Conservation (phyloP, 2,888 invertebrate genomes). For the Aradus depressus region DNA sequence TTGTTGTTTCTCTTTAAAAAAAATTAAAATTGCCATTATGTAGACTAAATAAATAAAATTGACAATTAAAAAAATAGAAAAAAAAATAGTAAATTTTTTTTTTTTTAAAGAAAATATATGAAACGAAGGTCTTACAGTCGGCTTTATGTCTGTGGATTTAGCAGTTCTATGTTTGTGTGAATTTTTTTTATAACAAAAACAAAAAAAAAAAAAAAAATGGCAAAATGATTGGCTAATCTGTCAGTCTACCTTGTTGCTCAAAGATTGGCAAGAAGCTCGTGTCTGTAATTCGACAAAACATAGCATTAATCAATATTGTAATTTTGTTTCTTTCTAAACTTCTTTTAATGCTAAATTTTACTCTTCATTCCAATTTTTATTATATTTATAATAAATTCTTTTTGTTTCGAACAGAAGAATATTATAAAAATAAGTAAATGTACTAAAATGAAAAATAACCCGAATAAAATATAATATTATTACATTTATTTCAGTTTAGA, state of each 20-base stretch:
- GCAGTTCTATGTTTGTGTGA: neutral
- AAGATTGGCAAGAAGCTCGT: constrained; percentile 29
- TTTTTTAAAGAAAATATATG: too few species aligned
- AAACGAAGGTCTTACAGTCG: constrained; percentile 23
- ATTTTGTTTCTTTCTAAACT: neutral
- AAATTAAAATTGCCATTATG: constrained; percentile 9
- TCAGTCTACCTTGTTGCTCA: constrained; percentile 28
- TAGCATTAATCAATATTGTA: constrained; percentile 16
- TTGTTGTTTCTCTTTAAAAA: too few species aligned
- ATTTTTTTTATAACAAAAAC: constrained; percentile 2
- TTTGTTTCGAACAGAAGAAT: too few species aligned
- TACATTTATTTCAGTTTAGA: too few species aligned
- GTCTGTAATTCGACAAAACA: constrained; percentile 27
- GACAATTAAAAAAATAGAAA: too few species aligned
- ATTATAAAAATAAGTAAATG: too few species aligned
- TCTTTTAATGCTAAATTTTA: neutral
- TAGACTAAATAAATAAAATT: constrained; percentile 16
- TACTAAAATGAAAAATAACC: too few species aligned
- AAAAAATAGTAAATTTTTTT: too few species aligned
- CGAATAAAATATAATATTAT: too few species aligned
- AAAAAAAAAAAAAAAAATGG: neutral
- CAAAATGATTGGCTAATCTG: constrained; percentile 22
- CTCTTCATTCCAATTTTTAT: neutral
- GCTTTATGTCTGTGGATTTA: constrained; percentile 18
- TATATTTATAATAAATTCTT: neutral